phyloP scores from a whole-genome alignment of 2,113 vertebrate species.

The Zosterops japonicus region DNA sequence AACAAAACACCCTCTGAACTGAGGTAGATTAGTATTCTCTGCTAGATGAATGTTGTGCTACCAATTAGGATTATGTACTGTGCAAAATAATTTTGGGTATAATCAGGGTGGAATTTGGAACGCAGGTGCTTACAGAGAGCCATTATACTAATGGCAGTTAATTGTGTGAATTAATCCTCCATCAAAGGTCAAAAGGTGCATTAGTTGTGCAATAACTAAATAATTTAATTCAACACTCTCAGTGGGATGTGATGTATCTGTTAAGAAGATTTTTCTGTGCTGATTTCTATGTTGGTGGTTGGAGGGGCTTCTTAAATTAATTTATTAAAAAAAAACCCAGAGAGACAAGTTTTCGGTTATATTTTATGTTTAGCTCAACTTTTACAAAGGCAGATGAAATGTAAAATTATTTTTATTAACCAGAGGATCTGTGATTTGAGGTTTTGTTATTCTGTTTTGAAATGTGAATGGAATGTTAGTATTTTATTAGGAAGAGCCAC shows the following conservation, averaged over 20 bases:
- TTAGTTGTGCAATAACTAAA: neutral
- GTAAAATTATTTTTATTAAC: neutral
- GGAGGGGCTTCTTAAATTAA: accelerated
- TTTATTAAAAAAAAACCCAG: neutral
- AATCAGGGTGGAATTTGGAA: neutral
- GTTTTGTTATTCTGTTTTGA: neutral
- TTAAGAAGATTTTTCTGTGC: neutral
- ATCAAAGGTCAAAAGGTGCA: neutral
- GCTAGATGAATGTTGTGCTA: neutral
- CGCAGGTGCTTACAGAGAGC: neutral
- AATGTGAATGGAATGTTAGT: neutral
- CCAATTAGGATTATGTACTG: neutral
- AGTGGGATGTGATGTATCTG: neutral
- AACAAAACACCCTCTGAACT: neutral
- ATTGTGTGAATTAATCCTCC: slow-evolving; percentile 5
- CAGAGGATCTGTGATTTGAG: neutral
- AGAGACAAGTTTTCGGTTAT: neutral
- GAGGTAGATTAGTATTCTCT: neutral
- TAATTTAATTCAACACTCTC: neutral
- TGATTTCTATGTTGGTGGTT: neutral
- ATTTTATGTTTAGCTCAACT: neutral
- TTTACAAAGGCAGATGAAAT: neutral
- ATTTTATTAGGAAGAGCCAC: neutral
- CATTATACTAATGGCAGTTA: slow-evolving; percentile 1
- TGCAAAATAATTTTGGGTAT: neutral